Evolutionary conservation across 2,888 invertebrate species (phyloP).

Genomic region (Icerya purchasi): DNA sequence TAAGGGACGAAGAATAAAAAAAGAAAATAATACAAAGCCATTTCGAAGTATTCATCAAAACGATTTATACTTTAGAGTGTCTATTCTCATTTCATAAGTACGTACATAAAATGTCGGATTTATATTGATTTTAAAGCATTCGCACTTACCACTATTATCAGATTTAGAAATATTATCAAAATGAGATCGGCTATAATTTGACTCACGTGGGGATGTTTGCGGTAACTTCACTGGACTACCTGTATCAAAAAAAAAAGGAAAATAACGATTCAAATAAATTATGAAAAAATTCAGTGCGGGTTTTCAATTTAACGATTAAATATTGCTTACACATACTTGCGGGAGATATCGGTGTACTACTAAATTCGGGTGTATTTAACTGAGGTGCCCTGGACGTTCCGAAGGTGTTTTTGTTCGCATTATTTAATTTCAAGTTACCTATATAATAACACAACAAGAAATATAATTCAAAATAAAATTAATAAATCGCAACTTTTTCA

Average conservation of each 20-base stretch:
- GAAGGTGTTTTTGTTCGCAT: not conserved
- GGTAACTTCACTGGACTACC: constrained; percentile 27
- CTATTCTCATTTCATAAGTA: too few species aligned
- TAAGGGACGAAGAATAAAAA: too few species aligned
- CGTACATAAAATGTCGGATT: too few species aligned
- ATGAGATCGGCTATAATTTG: constrained; percentile 45
- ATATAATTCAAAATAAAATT: too few species aligned
- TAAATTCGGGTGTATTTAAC: constrained; percentile 5
- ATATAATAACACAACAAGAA: too few species aligned
- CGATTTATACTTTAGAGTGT: too few species aligned
- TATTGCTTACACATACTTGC: constrained; percentile 4
- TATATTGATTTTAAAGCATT: too few species aligned
- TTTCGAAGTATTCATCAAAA: too few species aligned
- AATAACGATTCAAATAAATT: not conserved
- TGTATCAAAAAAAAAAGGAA: constrained; percentile 22
- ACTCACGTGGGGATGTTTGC: constrained; percentile 25
- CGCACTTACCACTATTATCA: constrained; percentile 6
- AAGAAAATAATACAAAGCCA: too few species aligned
- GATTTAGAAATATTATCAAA: constrained; percentile 34
- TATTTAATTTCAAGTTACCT: not conserved
- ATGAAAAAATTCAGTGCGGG: too few species aligned
- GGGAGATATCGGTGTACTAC: constrained; percentile 11
- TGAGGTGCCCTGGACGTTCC: not conserved
- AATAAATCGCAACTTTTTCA: too few species aligned
- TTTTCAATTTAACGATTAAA: not conserved